Percentiles rank a stretch among this genome's conserved stretches.
phyloP scores from a whole-genome alignment of 53 echinoderm and acorn worm species.

The Holothuria leucospilota region DNA sequence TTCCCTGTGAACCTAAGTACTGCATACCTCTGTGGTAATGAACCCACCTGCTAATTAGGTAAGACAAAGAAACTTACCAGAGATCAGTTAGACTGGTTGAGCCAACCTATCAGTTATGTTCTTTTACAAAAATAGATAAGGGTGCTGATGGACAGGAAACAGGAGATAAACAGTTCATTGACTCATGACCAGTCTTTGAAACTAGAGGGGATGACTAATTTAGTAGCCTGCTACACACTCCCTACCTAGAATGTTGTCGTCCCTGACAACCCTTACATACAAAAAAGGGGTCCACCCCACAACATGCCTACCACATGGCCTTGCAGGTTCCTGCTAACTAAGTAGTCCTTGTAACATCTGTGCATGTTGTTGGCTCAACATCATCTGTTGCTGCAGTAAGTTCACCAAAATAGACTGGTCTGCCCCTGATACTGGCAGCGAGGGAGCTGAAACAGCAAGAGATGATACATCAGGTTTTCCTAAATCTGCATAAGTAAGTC shows the following conservation, averaged over 20 bases:
- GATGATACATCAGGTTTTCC: not conserved
- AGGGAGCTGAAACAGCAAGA: not conserved
- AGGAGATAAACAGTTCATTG: too few relatives aligned
- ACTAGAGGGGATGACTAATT: too few relatives aligned
- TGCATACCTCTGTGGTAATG: too few relatives aligned
- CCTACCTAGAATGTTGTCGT: slow-evolving; percentile 26
- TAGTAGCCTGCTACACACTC: not conserved
- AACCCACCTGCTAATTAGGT: too few relatives aligned
- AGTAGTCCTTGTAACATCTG: slow-evolving; percentile 6
- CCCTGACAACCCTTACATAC: not conserved
- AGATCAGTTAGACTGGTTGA: too few relatives aligned
- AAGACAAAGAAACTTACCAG: too few relatives aligned
- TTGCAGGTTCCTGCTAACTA: not conserved
- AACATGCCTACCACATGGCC: too few relatives aligned
- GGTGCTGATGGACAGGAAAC: too few relatives aligned
- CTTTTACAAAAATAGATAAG: too few relatives aligned
- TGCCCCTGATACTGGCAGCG: not conserved
- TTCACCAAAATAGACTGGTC: not conserved
- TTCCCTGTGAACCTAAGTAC: too few relatives aligned
- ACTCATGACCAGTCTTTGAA: too few relatives aligned
- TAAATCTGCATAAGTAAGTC: not conserved
- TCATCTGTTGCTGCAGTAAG: slow-evolving; percentile 27
- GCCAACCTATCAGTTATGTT: too few relatives aligned
- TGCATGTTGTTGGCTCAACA: not conserved
- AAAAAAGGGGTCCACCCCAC: not conserved